These are phyloP conservation scores for Laterallus jamaicensis DNA, from an alignment of 2,113 vertebrate species.

Conservation along the genomic window DNA sequence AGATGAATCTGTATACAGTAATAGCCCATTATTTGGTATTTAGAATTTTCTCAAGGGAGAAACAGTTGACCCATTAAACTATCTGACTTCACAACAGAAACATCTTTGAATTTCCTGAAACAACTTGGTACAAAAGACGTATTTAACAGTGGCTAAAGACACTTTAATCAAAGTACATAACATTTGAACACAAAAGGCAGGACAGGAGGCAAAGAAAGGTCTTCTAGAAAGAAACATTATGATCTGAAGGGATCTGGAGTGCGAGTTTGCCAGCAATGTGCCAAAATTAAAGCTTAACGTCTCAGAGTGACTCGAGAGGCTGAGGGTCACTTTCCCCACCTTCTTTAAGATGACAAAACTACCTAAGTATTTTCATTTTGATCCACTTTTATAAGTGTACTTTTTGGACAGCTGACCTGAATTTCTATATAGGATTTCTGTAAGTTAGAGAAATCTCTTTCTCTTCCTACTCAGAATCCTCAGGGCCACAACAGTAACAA, in stretches of 20 bases:
- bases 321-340: not conserved
- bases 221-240: not conserved
- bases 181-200: not conserved
- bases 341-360: not conserved
- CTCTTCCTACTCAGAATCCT: not conserved
- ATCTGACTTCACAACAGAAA: not conserved
- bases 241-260: fast-evolving
- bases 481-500: not conserved
- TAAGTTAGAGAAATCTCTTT: not conserved
- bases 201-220: not conserved
- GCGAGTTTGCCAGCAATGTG: not conserved
- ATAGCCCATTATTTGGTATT: not conserved
- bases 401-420: not conserved
- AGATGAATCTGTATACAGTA: conserved; percentile 65
- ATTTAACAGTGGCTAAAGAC: not conserved
- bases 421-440: not conserved
- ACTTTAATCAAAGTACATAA: not conserved
- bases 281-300: not conserved
- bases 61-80: not conserved
- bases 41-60: not conserved
- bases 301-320: not conserved
- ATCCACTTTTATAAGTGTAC: not conserved
- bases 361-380: not conserved
- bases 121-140: not conserved
- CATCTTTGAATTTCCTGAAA: not conserved